These are phyloP conservation scores for Sula dactylatra DNA, from an alignment of 2,113 vertebrate genomes.

Conservation along the genomic window DNA sequence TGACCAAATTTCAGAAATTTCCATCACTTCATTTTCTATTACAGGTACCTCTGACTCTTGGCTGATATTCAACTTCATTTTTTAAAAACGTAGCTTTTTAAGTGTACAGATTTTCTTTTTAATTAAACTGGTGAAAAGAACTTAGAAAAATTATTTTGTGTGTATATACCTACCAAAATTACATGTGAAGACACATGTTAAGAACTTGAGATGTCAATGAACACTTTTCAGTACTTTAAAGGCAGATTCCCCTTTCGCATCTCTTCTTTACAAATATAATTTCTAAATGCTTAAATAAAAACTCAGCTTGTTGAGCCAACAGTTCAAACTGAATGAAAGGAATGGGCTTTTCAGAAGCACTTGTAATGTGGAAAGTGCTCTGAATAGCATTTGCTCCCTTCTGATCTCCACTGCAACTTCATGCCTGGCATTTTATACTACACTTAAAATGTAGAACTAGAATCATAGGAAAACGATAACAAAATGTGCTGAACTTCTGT, in stretches of 20 bases:
- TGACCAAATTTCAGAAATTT: neutral
- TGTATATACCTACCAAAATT: neutral
- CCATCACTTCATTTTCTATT: neutral
- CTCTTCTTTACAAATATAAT: neutral
- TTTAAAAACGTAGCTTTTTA: neutral
- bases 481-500: neutral
- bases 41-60: neutral
- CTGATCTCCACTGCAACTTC: neutral
- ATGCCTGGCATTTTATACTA: neutral
- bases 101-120: neutral
- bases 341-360: neutral
- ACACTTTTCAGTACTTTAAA: neutral
- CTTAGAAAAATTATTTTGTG: neutral
- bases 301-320: neutral
- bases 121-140: neutral
- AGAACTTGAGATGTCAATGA: neutral
- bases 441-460: neutral
- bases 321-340: neutral
- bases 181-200: neutral
- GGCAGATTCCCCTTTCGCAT: neutral
- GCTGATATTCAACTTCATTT: neutral
- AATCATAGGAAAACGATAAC: neutral
- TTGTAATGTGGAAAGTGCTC: neutral
- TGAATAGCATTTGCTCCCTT: neutral
- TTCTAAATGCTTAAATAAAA: neutral